Conservation (phyloP, 2,888 invertebrate genomes). For the Onthophagus sagittarius region DNA sequence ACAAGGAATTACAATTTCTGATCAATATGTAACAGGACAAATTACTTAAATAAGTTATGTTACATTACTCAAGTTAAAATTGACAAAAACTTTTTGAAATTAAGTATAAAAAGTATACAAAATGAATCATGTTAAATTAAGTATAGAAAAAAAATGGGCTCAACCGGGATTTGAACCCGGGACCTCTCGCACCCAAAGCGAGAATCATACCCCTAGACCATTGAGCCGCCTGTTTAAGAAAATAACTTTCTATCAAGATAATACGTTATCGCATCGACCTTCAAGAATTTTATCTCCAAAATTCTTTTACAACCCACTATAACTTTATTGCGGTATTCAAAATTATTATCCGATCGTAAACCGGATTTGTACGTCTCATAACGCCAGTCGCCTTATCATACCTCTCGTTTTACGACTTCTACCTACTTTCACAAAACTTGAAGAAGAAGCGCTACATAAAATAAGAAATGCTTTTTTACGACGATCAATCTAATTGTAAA, state of each 20-base stretch:
- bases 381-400: background rate
- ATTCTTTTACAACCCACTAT: background rate
- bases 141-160: constrained; percentile 38
- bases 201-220: constrained; percentile 53
- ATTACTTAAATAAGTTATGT: no score
- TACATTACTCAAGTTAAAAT: no score
- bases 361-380: background rate
- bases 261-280: background rate
- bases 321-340: background rate
- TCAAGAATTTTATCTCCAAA: background rate
- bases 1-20: no score
- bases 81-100: background rate
- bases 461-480: background rate
- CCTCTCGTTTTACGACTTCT: background rate
- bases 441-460: background rate
- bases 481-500: no score
- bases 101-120: background rate
- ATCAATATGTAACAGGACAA: no score
- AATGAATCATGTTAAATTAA: no score
- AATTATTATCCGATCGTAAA: background rate
- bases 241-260: background rate
- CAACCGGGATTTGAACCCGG: constrained; percentile 52
- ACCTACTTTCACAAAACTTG: background rate
- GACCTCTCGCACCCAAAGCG: constrained; percentile 53
- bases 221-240: constrained; percentile 40